A percentile compares a stretch with the other conserved stretches of the same genome.
Conservation (phyloP, 2,888 invertebrate species). For the Podotricha telesiphe region DNA sequence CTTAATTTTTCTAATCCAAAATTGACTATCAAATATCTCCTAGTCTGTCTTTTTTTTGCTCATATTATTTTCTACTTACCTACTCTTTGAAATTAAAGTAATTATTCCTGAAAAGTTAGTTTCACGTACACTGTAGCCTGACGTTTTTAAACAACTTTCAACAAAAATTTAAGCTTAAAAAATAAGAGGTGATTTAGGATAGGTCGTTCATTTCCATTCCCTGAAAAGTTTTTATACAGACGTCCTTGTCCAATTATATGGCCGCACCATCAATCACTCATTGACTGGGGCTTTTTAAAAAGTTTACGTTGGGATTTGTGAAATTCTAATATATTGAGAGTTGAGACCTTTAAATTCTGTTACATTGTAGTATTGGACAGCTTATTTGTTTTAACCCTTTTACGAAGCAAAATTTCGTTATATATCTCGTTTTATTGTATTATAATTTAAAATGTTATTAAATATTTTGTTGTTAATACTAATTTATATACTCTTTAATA, state of each 20-base stretch:
- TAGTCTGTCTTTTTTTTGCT: too few relatives aligned
- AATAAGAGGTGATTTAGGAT: conserved; percentile 27
- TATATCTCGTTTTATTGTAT: background rate
- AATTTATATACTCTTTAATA: too few relatives aligned
- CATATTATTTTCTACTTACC: too few relatives aligned
- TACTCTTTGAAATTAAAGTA: too few relatives aligned
- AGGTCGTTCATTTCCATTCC: conserved; percentile 55
- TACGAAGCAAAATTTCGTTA: background rate
- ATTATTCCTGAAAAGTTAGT: too few relatives aligned
- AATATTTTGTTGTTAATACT: too few relatives aligned
- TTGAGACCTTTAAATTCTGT: conserved; percentile 30
- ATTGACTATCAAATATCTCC: too few relatives aligned
- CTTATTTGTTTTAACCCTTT: conserved; percentile 19
- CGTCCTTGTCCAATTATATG: conserved; percentile 65
- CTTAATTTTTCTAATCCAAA: too few relatives aligned
- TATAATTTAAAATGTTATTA: too few relatives aligned
- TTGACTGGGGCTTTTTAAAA: conserved; percentile 57
- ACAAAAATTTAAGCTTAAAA: conserved; percentile 19
- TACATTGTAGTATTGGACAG: conserved; percentile 15
- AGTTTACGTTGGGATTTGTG: conserved; percentile 49
- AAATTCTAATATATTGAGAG: conserved; percentile 38
- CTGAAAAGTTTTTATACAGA: conserved; percentile 55
- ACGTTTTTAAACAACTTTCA: background rate
- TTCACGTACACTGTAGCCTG: too few relatives aligned
- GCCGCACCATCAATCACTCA: conserved; percentile 66